Conservation (phyloP, 1,140 invertebrate species). For the Dreissena rostriformis region DNA sequence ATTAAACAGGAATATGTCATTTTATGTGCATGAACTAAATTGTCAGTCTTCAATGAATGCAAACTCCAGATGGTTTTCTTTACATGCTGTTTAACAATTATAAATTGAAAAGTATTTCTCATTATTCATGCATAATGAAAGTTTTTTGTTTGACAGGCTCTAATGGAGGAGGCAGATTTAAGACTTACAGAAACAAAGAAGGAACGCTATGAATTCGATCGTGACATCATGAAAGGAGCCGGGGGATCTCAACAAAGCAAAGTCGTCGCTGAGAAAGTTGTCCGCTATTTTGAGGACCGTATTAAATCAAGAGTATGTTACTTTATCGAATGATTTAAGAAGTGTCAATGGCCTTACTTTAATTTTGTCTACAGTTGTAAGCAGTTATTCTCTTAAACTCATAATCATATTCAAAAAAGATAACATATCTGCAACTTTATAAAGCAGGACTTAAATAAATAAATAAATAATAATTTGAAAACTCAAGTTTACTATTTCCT, state of each 20-base stretch:
- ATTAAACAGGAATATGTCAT: too few relatives aligned
- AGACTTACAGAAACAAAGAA: conserved; percentile 80
- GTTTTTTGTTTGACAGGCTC: conserved; percentile 67
- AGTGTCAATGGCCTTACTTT: neutral
- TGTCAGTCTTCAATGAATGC: too few relatives aligned
- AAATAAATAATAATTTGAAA: too few relatives aligned
- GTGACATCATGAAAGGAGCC: conserved; percentile 80
- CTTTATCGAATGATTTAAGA: neutral
- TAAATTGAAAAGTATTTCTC: too few relatives aligned
- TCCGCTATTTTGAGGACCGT: conserved; percentile 80
- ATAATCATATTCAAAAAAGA: too few relatives aligned
- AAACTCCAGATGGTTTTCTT: too few relatives aligned
- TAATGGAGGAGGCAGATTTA: conserved; percentile 80
- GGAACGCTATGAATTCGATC: conserved; percentile 80
- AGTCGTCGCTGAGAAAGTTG: conserved; percentile 80
- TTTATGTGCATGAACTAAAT: too few relatives aligned
- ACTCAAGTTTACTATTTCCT: too few relatives aligned
- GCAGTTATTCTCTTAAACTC: neutral
- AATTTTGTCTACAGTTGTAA: neutral
- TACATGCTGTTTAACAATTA: too few relatives aligned
- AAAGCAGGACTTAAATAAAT: too few relatives aligned
- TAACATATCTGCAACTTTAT: too few relatives aligned
- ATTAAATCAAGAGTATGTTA: conserved; percentile 77
- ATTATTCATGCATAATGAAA: too few relatives aligned
- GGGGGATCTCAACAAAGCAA: conserved; percentile 76